Evolutionary conservation across 2,888 invertebrate genomes (phyloP).

Genomic region (Labia minor): DNA sequence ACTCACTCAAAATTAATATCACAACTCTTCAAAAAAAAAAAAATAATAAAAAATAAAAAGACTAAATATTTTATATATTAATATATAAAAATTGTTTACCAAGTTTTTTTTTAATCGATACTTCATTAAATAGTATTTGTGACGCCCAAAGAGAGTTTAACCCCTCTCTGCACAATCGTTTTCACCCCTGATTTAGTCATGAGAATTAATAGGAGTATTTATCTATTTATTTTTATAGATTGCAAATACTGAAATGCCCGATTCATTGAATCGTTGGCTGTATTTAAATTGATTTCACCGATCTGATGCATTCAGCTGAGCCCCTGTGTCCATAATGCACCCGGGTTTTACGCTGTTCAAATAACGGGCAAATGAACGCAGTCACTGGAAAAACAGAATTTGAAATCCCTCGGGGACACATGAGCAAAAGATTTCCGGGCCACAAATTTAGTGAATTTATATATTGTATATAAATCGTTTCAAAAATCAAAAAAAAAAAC

Average conservation of each 20-base stretch:
- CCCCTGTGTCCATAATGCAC: conserved; percentile 13
- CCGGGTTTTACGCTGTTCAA: background rate
- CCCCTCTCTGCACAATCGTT: background rate
- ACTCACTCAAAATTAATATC: too few species aligned
- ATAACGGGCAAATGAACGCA: conserved; percentile 8
- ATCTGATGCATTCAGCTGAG: background rate
- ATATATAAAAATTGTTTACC: background rate
- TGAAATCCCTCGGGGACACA: background rate
- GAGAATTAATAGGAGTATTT: conserved; percentile 1
- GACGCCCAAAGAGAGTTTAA: background rate
- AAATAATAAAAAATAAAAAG: too few species aligned
- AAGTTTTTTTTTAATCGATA: background rate
- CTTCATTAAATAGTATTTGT: background rate
- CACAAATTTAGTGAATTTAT: background rate
- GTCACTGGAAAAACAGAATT: background rate
- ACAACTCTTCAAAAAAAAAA: too few species aligned
- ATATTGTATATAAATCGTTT: background rate
- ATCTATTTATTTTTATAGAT: conserved; percentile 7
- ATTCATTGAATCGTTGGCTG: conserved; percentile 3
- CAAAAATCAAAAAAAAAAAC: background rate
- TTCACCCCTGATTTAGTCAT: background rate
- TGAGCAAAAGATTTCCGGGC: background rate
- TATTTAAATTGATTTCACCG: conserved; percentile 6
- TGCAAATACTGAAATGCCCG: background rate
- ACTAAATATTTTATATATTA: background rate